Evolutionary conservation across 1,140 invertebrate genomes (phyloP), one percentile per base, ranked within the genome.

Genomic region (Dreissena rostriformis): DNA sequence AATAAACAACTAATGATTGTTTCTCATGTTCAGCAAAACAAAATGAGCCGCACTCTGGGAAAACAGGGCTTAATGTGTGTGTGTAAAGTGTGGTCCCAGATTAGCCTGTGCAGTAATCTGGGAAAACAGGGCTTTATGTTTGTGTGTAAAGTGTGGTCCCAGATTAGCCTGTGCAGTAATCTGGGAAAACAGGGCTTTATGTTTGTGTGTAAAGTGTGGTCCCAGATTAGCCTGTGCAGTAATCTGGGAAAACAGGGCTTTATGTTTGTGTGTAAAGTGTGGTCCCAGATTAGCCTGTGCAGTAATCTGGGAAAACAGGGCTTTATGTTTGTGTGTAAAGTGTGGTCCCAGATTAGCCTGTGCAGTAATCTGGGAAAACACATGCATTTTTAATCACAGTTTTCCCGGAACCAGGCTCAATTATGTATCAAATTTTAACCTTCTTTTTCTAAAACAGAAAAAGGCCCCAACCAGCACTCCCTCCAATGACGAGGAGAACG

Each of bases 381-480:
- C 2, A 63, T n/a, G 24, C 24, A 63, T 63, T n/a, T n/a, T 26
- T 2, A 14, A 57, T 57, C 19, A 63, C 19, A n/a, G 19, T 63
- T 63, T 63, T 24, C 24, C 24, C 19, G 11, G 19, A n/a, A n/a
- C 11, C 2, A 2, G 2, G 61, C 24, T n/a, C 2, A n/a, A n/a
- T 63, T n/a, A 11, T 28, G 24, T 28, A 4, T 15, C 65, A 67
- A 22, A n/a, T 19, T 8, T 28, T 67, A 67, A 67, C 24, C 8
- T 61, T 39, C 65, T 17, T 7, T 52, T 66, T 11, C 75, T 52
- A 52, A 53, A 51, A 65, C n/a, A 63, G 57, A 57, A 74, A 8
- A 83, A 17, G 83, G 79, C 66, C 57, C 29, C 52, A 65, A 51
- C 65, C 17, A 49, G 19, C 14, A 67, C 68, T 22, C 8, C 51